Conservation (phyloP, 2,113 vertebrate genomes). For the Gymnogyps californianus region DNA sequence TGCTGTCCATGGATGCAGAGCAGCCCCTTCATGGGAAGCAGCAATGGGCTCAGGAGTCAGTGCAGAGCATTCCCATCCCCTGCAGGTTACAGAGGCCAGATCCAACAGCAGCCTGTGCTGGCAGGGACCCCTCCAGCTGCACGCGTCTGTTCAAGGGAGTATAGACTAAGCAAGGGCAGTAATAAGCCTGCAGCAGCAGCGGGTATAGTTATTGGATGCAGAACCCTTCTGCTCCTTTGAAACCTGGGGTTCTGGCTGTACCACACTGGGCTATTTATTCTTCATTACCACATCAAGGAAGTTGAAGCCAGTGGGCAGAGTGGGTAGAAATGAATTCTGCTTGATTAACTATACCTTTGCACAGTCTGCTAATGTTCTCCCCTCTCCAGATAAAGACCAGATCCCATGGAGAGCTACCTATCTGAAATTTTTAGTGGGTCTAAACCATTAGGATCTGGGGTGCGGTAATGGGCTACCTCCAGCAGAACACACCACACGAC, state of each 20-base stretch:
- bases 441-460: not conserved
- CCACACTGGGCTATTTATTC: not conserved
- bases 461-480: not conserved
- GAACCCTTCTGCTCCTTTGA: not conserved
- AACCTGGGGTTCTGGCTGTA: not conserved
- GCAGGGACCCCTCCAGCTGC: not conserved
- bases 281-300: not conserved
- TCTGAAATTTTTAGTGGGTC: not conserved
- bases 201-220: not conserved
- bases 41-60: not conserved
- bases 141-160: not conserved
- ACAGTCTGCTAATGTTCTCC: not conserved
- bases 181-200: not conserved
- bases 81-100: not conserved
- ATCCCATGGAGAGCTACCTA: not conserved
- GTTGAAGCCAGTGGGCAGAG: not conserved
- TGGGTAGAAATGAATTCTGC: not conserved
- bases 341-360: not conserved
- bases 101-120: not conserved
- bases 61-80: not conserved
- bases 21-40: not conserved
- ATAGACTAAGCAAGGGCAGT: not conserved
- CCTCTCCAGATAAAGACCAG: not conserved
- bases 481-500: not conserved
- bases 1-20: not conserved